These are phyloP conservation scores for Adineta ricciae DNA, from an alignment of 2,888 invertebrate genomes.

Conservation along the genomic window DNA sequence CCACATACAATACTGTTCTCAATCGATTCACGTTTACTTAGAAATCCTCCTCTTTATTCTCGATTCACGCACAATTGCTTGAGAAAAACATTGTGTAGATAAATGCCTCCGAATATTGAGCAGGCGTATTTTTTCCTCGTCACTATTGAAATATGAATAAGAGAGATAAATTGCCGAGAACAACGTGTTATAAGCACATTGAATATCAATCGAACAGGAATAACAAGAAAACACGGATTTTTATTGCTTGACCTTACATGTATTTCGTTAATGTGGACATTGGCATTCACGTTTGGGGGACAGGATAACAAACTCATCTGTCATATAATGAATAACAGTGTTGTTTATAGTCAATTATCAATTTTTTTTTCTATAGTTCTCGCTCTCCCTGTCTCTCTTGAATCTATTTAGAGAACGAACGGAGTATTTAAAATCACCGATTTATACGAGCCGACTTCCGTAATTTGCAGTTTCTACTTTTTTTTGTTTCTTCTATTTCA, in stretches of 20 bases:
- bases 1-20: not conserved
- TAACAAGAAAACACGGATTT: not conserved
- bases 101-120: not conserved
- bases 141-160: not conserved
- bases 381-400: not conserved
- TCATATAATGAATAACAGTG: not conserved
- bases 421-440: not conserved
- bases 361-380: not conserved
- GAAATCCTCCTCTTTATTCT: not conserved
- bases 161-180: not conserved
- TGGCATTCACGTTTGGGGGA: not conserved
- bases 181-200: not conserved
- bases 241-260: not conserved
- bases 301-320: not conserved
- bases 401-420: not conserved
- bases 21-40: not conserved
- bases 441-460: not conserved
- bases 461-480: not conserved
- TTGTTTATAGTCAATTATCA: not conserved
- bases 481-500: not conserved
- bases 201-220: not conserved
- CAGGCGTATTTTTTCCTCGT: not conserved
- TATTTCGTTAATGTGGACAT: not conserved
- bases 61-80: not conserved
- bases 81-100: not conserved